phyloP scores from a whole-genome alignment of 2,113 vertebrate genomes.

The Synodontis membranacea region DNA sequence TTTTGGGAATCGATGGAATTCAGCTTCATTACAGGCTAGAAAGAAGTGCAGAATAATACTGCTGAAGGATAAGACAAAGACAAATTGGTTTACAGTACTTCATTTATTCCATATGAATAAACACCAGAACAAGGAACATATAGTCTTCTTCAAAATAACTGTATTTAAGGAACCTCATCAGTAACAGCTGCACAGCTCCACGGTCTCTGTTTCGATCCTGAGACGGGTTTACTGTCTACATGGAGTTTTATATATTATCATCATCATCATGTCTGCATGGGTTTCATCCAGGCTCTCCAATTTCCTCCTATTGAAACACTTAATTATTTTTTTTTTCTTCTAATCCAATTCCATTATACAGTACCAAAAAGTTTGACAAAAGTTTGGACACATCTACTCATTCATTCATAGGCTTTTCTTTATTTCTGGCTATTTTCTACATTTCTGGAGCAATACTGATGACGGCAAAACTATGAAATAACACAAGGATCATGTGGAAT shows the following conservation, averaged over 20 bases:
- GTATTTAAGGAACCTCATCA: not conserved
- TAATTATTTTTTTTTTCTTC: not conserved
- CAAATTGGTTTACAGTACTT: not conserved
- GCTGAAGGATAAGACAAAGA: not conserved
- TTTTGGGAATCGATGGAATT: slow-evolving; percentile 34
- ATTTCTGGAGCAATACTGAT: no score
- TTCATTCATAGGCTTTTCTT: no score
- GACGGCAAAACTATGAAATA: no score
- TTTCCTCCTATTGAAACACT: not conserved
- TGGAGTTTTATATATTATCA: not conserved
- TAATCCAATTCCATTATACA: not conserved
- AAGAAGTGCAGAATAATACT: slow-evolving; percentile 6
- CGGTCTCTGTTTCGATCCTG: not conserved
- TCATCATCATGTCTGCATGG: not conserved
- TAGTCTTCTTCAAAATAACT: not conserved
- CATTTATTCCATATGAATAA: slow-evolving; percentile 8
- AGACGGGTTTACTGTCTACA: not conserved
- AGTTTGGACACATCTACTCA: no score
- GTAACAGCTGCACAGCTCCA: not conserved
- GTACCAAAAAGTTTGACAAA: no score
- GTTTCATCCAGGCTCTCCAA: not conserved
- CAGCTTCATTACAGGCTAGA: slow-evolving; percentile 8
- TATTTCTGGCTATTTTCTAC: no score
- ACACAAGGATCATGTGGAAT: no score
- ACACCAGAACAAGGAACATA: not conserved